Base-by-base conservation (phyloP, 2,113 vertebrate genomes). In the Notarius lentiginosus region DNA sequence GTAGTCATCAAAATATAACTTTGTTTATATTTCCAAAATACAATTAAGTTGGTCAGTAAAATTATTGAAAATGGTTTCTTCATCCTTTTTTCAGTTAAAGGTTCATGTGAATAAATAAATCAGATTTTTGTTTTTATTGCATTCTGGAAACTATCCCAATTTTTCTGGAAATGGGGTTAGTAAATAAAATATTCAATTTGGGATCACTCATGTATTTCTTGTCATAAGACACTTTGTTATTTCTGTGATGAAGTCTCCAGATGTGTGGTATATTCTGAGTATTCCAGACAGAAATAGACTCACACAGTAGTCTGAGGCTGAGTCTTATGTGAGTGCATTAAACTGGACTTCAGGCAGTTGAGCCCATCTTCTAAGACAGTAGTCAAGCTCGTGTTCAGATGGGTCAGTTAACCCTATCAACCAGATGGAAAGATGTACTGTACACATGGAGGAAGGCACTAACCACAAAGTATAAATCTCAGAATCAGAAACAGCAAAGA, bases 391-490 rank as follows among this genome's bases (percentile, higher is more conserved):
- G 92, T 91, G 91, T 91, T 81, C 75, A 87, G 79, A 89, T 92
- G 92, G 90, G 92, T 94, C 94, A 94, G 94, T 94, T 95, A 93
- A 94, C 92, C 91, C 92, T 87, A 90, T 92, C 91, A 89, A 91
- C 82, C 89, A 83, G 92, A 93, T 92, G 93, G 92, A 91, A 92
- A 93, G 93, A 92, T 91, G 93, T 87, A 73, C 87, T 60, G 90
- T 89, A 75, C 89, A 91, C 79, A 89, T 58, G 9, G 14, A 34
- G 51, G 27, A 41, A 83, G 18, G 61, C 18, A 11, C 49, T 81
- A 34, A 41, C 68, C 61, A 56, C 65, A 51, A 86, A 58, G 30
- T 80, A 82, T 14, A 82, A 7, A n/a, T 84, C 68, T 53, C 60
- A 41, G n/a, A 60, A 34, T 66, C 10, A 70, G 82, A 49, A 5